Conservation (phyloP, 2,888 invertebrate species). For the Ichneumoninae sp. region DNA sequence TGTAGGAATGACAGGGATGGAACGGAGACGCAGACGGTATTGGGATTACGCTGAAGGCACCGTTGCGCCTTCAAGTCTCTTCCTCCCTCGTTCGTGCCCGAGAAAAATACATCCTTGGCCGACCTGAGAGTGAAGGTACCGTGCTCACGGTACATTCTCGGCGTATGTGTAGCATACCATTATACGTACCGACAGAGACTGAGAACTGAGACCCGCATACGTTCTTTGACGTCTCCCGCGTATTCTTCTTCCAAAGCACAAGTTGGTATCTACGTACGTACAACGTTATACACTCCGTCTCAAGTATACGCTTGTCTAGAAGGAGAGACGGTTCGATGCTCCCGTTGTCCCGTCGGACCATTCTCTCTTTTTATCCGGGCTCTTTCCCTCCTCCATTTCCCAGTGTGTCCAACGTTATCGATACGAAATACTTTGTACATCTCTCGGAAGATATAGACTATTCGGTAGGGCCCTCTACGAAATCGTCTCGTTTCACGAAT, state of each 20-base stretch:
- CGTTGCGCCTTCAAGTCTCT: constrained; percentile 29
- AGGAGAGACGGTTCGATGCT: constrained; percentile 45
- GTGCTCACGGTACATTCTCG: not conserved
- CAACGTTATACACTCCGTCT: constrained; percentile 40
- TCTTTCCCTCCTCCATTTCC: constrained; percentile 16
- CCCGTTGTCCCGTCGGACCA: constrained; percentile 20
- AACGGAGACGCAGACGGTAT: not conserved
- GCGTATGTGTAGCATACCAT: constrained; percentile 15
- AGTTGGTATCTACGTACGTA: constrained; percentile 15
- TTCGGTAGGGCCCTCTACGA: constrained; percentile 6
- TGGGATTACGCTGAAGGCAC: not conserved
- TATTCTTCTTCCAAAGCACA: constrained; percentile 35
- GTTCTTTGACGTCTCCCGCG: constrained; percentile 53
- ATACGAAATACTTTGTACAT: constrained; percentile 60
- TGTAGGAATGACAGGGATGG: not conserved
- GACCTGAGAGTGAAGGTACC: constrained; percentile 8
- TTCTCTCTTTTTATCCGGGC: constrained; percentile 20
- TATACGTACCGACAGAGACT: constrained; percentile 36
- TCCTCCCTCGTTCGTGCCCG: constrained; percentile 10
- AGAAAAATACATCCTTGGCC: constrained; percentile 36
- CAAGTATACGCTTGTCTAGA: constrained; percentile 46
- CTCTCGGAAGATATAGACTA: constrained; percentile 48
- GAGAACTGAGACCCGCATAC: constrained; percentile 15
- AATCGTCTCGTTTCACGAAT: constrained; percentile 52
- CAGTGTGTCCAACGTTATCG: constrained; percentile 52